Evolutionary conservation across 1,140 invertebrate genomes (phyloP), one percentile per base, ranked within the genome.

Genomic region (Nasonia vitripennis): DNA sequence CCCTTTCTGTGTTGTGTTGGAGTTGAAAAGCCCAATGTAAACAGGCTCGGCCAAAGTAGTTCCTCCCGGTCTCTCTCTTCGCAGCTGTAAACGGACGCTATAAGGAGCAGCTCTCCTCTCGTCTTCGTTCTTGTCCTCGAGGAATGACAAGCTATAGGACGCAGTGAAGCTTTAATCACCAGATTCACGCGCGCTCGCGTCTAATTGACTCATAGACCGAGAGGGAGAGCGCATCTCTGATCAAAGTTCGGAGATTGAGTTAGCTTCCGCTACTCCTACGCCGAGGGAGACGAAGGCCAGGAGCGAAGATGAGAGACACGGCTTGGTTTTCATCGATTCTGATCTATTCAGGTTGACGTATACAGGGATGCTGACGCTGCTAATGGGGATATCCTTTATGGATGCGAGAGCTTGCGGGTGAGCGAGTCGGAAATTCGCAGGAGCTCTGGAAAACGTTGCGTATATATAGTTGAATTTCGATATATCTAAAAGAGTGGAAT

Each of bases 211-310:
- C 84, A 81, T 75, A 74, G 48, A 75, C 71, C 37, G n/a, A 27
- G 27, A 27, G 27, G 27, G 27, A 27, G 27, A 27, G 74, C 23
- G 31, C 74, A 70, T 78, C 79, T 81, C 73, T 78, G 84, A 81
- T 86, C 84, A 86, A 81, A 85, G 78, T 85, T 86, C 45, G 27
- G 48, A 37, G 78, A 85, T 85, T 81, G 78, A 85, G 71, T 85
- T 85, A 80, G 48, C 17, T 12, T n/a, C 75, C 11, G 9, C 75
- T 51, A 10, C 20, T 37, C 0, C 75, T 48, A 41, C 17, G 37
- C 74, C 2, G 34, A 12, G 34, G 5, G 2, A 75, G 73, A 17
- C 27, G 51, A 55, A 20, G 20, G 17, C 55, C 55, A 17, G n/a
- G 17, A 62, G 6, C 55, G 55, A 62, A 62, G 55, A 62, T 62